Evolutionary conservation across 2,797 vertebrate species (phyloP).

Genomic region (Geotrypetes seraphini): DNA sequence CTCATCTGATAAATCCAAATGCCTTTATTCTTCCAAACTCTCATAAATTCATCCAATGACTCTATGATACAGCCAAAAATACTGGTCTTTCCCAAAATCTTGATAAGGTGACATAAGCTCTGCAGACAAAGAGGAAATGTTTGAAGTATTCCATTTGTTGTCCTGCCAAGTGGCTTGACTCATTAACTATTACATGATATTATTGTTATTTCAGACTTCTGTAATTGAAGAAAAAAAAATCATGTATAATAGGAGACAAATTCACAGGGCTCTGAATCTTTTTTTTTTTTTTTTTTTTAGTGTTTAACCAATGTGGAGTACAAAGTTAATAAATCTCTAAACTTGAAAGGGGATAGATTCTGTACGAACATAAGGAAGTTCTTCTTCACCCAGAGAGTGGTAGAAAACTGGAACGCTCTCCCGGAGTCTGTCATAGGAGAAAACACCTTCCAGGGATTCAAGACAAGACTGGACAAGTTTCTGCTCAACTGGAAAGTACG

Average conservation of each 20-base stretch:
- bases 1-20: too few relatives aligned
- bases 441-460: too few relatives aligned
- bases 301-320: neutral
- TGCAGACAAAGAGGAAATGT: conserved; percentile 27
- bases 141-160: neutral
- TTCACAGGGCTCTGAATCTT: neutral
- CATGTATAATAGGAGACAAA: neutral
- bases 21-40: too few relatives aligned
- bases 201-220: neutral
- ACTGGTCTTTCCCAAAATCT: neutral
- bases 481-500: too few relatives aligned
- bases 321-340: conserved; percentile 3
- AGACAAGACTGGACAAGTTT: too few relatives aligned
- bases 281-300: neutral
- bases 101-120: conserved; percentile 23
- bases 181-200: neutral
- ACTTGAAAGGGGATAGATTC: too few relatives aligned
- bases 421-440: too few relatives aligned
- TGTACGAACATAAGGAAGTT: too few relatives aligned
- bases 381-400: too few relatives aligned
- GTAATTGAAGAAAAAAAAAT: neutral
- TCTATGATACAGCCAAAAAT: neutral
- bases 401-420: too few relatives aligned
- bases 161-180: neutral
- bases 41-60: too few relatives aligned